A percentile compares a stretch with the other conserved stretches of the same genome.
phyloP scores from a whole-genome alignment of 2,888 invertebrate species.

The Heliconius aoede region DNA sequence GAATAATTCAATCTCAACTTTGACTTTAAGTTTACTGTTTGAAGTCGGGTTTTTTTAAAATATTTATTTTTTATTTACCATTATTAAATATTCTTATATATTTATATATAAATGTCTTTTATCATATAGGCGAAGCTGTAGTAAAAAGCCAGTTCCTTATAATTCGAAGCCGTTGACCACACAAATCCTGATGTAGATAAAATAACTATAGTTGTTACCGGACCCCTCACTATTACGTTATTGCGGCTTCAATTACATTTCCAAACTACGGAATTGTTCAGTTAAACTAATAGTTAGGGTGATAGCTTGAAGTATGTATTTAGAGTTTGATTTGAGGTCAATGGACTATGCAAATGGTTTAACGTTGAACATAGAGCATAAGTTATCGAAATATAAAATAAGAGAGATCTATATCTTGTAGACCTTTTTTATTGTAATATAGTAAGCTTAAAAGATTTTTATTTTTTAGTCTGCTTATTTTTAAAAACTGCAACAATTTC shows the following conservation, averaged over 20 bases:
- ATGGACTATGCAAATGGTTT: background rate
- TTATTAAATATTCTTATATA: too few species aligned
- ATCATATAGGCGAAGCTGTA: too few species aligned
- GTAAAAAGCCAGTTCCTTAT: too few species aligned
- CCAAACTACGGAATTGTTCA: slow-evolving; percentile 26
- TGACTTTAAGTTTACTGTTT: too few species aligned
- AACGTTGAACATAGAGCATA: background rate
- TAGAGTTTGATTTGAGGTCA: slow-evolving; percentile 7
- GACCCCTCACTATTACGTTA: slow-evolving; percentile 29
- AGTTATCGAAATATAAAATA: background rate
- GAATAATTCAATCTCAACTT: too few species aligned
- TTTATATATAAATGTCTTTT: too few species aligned
- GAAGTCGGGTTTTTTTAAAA: too few species aligned
- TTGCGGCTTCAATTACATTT: slow-evolving; percentile 26
- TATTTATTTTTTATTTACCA: too few species aligned
- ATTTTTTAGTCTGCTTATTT: background rate
- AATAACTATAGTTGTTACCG: background rate
- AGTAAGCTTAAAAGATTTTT: background rate
- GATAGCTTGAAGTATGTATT: slow-evolving; percentile 6
- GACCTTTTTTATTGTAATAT: background rate
- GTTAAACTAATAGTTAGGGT: slow-evolving; percentile 26
- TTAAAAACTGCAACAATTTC: background rate
- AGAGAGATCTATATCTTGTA: too few species aligned
- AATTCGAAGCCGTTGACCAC: background rate
- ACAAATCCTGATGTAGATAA: background rate